Base-by-base conservation (phyloP, 2,888 invertebrate species). In the Gibbula magus region DNA sequence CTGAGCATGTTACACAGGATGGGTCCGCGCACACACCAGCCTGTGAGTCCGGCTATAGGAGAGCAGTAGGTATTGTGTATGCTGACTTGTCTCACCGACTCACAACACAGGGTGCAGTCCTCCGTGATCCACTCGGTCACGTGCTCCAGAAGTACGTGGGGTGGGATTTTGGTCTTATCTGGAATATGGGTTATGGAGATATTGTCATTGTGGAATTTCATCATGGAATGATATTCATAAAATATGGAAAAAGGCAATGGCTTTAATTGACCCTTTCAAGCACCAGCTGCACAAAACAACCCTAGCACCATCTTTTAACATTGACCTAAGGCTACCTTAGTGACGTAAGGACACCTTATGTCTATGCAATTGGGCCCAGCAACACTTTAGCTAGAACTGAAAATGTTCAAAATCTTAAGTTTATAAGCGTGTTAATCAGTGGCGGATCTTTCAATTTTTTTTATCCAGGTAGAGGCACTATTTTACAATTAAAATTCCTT, bases 1-100 rank as follows among this genome's bases (percentile, higher is more conserved):
- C 18, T 52, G 13, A 79, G 74, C 39, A 39, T 81, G 22, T 76
- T 61, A 53, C 83, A 82, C 22, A 89, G 84, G 16, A 90, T 80
- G 45, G 89, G 89, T 52, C 89, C 90, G 56, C 88, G 84, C 77
- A 89, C 87, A 82, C 91, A 90, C 91, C 91, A 91, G 75, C 87
- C 87, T 4, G 89, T 86, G n/a, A 91, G 87, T 20, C 91, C 91
- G 45, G 86, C 87, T 18, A 90, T 81, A 8, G 91, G 90, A 74
- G 90, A 89, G 22, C 88, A 89, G 81, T 86, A 89, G 39, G 86
- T 88, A 32, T 87, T 86, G 77, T 87, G 89, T 35, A 89, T 88
- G 25, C 87, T 77, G 5, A 88, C 85, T 25, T 89, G 89, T 54
- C 89, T 86, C 1, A 89, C 87, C n/a, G 91, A 91, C 79, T 89